phyloP scores from a whole-genome alignment of 2,888 invertebrate genomes.

The Noctuana brunneofusca region DNA sequence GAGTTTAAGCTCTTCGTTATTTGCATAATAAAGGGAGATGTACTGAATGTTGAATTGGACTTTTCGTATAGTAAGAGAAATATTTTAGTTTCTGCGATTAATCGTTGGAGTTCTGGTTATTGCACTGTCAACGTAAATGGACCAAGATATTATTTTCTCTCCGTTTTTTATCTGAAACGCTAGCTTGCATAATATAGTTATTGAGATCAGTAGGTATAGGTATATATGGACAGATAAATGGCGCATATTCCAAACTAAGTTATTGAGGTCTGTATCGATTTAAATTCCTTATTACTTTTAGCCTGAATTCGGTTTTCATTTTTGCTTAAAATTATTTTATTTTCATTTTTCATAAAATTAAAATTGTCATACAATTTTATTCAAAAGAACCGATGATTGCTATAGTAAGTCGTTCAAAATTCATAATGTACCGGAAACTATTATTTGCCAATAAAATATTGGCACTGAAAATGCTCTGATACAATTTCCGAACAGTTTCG shows the following conservation, averaged over 20 bases:
- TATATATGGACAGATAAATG: too few species aligned
- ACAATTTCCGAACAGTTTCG: constrained; percentile 30
- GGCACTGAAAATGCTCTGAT: constrained; percentile 15
- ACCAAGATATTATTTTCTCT: constrained; percentile 1
- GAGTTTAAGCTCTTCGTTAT: too few species aligned
- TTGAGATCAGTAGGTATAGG: constrained; percentile 1
- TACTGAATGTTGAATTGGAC: neutral
- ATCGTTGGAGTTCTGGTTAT: constrained; percentile 1
- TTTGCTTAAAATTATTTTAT: too few species aligned
- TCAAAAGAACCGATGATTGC: too few species aligned
- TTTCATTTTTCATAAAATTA: too few species aligned
- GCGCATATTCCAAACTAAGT: too few species aligned
- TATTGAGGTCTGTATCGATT: too few species aligned
- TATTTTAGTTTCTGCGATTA: constrained; percentile 5
- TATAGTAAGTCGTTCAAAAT: neutral
- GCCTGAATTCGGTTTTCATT: too few species aligned
- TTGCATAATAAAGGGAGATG: neutral
- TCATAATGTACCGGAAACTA: constrained; percentile 11
- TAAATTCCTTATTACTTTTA: too few species aligned
- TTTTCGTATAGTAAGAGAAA: neutral
- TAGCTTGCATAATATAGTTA: neutral
- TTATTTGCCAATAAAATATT: constrained; percentile 24
- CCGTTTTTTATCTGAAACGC: constrained; percentile 13
- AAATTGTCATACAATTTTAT: too few species aligned
- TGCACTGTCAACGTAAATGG: constrained; percentile 16